Evolutionary conservation across 2,797 vertebrate genomes (phyloP).

Genomic region (Rhinogobio ventralis): DNA sequence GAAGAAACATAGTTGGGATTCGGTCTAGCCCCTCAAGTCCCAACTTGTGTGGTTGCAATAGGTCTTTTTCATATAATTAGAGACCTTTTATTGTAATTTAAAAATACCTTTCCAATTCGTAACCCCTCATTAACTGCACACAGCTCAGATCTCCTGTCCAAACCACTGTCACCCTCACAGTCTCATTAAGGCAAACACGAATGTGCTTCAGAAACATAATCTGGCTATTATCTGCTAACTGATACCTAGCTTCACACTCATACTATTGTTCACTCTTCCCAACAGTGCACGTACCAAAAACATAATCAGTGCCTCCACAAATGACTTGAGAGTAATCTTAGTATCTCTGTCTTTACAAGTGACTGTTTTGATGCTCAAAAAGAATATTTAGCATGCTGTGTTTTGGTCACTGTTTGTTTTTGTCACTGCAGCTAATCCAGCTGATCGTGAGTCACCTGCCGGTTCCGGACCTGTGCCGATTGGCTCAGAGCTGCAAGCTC

Average conservation of each 20-base stretch:
- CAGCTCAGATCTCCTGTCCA: slow-evolving; percentile 73
- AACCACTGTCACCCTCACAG: slow-evolving; percentile 73
- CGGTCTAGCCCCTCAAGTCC: neutral
- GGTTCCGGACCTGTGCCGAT: slow-evolving; percentile 93
- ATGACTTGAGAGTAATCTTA: slow-evolving; percentile 14
- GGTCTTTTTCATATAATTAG: slow-evolving; percentile 64
- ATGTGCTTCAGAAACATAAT: slow-evolving; percentile 75
- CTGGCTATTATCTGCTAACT: slow-evolving; percentile 76
- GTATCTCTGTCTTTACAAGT: neutral
- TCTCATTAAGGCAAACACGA: slow-evolving; percentile 64
- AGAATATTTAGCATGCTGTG: neutral
- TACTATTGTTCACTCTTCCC: slow-evolving; percentile 49
- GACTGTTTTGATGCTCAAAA: neutral
- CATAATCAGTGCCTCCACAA: slow-evolving; percentile 24
- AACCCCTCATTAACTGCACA: slow-evolving; percentile 15
- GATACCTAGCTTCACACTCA: slow-evolving; percentile 67
- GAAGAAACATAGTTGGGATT: neutral
- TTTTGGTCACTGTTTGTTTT: slow-evolving; percentile 11
- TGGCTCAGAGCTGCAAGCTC: slow-evolving; percentile 96
- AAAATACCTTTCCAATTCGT: slow-evolving; percentile 64
- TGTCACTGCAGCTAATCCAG: slow-evolving; percentile 88
- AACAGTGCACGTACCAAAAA: slow-evolving; percentile 51
- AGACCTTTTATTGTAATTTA: slow-evolving; percentile 66
- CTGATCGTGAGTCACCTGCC: slow-evolving; percentile 96
- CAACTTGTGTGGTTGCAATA: slow-evolving; percentile 45